Percentiles rank a stretch among this genome's conserved stretches.
These are phyloP conservation scores for Scolopax rusticola DNA, from an alignment of 2,797 vertebrate species.

Conservation along the genomic window DNA sequence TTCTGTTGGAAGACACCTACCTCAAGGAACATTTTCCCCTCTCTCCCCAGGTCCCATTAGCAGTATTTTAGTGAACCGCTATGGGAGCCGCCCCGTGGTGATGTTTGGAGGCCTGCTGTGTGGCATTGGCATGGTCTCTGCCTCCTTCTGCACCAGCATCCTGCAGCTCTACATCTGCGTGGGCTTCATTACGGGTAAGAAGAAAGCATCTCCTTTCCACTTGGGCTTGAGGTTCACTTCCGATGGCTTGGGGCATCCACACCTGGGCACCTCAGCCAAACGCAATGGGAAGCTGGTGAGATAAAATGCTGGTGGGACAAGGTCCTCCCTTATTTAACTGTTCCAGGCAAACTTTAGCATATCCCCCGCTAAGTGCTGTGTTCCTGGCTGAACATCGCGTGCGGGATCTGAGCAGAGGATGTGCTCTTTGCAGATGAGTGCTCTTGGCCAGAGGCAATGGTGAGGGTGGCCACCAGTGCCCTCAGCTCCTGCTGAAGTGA, in stretches of 20 bases:
- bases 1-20: neutral
- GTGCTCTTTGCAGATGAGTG: neutral
- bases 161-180: conserved; percentile 84
- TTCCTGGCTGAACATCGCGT: rapidly evolving
- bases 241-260: neutral
- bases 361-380: rapidly evolving
- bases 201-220: neutral
- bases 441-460: neutral
- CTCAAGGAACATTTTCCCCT: neutral
- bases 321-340: neutral
- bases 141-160: conserved; percentile 85
- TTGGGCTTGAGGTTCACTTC: rapidly evolving
- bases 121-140: conserved; percentile 82
- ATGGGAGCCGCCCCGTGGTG: conserved; percentile 85
- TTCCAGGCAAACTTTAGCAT: neutral
- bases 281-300: rapidly evolving
- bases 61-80: conserved; percentile 84
- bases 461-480: neutral
- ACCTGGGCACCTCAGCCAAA: neutral
- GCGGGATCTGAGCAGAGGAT: neutral
- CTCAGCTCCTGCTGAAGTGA: neutral
- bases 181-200: conserved; percentile 87
- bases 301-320: neutral
- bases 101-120: conserved; percentile 85
- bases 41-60: conserved; percentile 81